Evolutionary conservation across 2,113 vertebrate species (phyloP).

Genomic region (Melanostigma gelatinosum): DNA sequence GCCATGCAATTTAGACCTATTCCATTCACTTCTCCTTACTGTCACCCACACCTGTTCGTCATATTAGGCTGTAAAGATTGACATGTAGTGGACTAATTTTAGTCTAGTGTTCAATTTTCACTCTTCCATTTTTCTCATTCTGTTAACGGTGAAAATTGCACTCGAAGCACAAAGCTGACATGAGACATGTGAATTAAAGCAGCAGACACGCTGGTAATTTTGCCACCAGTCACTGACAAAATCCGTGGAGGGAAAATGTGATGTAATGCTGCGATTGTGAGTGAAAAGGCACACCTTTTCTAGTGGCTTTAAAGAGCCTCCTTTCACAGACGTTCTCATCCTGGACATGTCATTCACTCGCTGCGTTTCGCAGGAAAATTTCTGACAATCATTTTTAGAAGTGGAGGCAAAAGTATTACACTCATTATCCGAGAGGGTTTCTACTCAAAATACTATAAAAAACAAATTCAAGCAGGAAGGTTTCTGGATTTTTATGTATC

Average conservation of each 20-base stretch:
- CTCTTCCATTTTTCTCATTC: constrained; percentile 82
- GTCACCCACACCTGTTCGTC: constrained; percentile 75
- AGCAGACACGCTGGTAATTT: constrained; percentile 81
- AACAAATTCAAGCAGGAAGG: background rate
- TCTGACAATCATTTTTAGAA: constrained; percentile 59
- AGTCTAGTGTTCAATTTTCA: constrained; percentile 83
- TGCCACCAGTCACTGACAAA: constrained; percentile 79
- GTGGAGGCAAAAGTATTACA: constrained; percentile 43
- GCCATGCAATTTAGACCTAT: constrained; percentile 80
- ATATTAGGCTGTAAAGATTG: constrained; percentile 80
- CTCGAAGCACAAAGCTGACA: constrained; percentile 80
- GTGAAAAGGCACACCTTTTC: constrained; percentile 78
- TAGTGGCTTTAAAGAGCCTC: constrained; percentile 66
- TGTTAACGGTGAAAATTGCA: constrained; percentile 81
- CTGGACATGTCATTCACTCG: constrained; percentile 67
- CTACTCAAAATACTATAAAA: constrained; percentile 16
- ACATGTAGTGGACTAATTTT: constrained; percentile 81
- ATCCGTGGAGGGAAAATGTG: constrained; percentile 76
- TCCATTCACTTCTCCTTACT: constrained; percentile 77
- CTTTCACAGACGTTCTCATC: constrained; percentile 71
- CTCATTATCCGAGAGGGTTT: constrained; percentile 29
- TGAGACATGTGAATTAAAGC: constrained; percentile 83
- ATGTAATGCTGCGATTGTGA: constrained; percentile 81
- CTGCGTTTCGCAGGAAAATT: constrained; percentile 59
- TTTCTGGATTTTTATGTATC: constrained; percentile 2